These are phyloP conservation scores for Bombus pascuorum DNA, from an alignment of 1,140 invertebrate genomes.

Conservation along the genomic window DNA sequence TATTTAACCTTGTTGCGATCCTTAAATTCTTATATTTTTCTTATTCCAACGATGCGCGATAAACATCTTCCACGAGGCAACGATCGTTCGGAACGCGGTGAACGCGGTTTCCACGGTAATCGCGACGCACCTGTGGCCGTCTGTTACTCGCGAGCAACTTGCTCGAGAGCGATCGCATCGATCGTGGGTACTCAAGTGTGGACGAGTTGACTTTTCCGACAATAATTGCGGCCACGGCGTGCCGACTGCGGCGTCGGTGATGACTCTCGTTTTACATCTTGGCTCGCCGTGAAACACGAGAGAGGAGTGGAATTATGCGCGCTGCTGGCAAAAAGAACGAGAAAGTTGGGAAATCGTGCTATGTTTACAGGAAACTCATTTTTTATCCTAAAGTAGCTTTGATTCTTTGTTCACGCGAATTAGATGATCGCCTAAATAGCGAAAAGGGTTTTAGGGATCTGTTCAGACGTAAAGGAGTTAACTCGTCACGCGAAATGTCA, in stretches of 20 bases:
- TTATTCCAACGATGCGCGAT: no score
- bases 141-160: neutral
- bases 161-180: slow-evolving; percentile 23
- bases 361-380: neutral
- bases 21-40: no score
- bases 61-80: neutral
- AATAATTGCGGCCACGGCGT: slow-evolving; percentile 12
- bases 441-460: no score
- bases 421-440: no score
- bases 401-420: no score
- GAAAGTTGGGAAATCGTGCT: neutral
- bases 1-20: no score
- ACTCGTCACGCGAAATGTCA: no score
- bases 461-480: no score
- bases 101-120: slow-evolving; percentile 14
- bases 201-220: slow-evolving; percentile 20
- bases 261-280: slow-evolving; percentile 4
- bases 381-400: neutral
- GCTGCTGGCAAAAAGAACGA: neutral
- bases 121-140: slow-evolving; percentile 5
- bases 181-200: slow-evolving; percentile 2
- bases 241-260: slow-evolving; percentile 1
- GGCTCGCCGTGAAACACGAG: neutral
- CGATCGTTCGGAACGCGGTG: slow-evolving; percentile 6
- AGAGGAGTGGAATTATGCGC: neutral